Conservation (phyloP, 2,888 invertebrate species). For the Enchytraeus crypticus region DNA sequence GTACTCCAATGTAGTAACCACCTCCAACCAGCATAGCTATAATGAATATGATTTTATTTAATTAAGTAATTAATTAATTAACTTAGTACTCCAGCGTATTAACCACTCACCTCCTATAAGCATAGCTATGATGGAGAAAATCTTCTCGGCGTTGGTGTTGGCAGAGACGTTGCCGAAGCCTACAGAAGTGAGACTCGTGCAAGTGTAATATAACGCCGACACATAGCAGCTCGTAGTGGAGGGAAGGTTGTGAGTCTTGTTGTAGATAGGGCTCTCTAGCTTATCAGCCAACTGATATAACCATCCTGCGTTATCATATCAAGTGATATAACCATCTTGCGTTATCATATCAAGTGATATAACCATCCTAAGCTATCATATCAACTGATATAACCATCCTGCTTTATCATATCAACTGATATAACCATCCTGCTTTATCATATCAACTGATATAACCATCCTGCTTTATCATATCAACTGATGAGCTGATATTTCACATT, state of each 20-base stretch:
- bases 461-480: too few relatives aligned
- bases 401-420: too few relatives aligned
- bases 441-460: too few relatives aligned
- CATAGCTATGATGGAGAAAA: constrained; percentile 92
- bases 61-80: too few relatives aligned
- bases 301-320: too few relatives aligned
- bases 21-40: constrained; percentile 93
- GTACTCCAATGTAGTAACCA: constrained; percentile 49
- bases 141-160: constrained; percentile 85
- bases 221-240: constrained; percentile 68
- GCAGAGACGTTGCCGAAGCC: constrained; percentile 96
- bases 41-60: constrained; percentile 91
- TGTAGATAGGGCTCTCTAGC: constrained; percentile 64
- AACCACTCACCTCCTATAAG: constrained; percentile 76
- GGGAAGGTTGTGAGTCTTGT: constrained; percentile 65
- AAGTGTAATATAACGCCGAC: constrained; percentile 90
- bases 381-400: too few relatives aligned
- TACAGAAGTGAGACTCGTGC: constrained; percentile 87
- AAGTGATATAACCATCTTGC: too few relatives aligned
- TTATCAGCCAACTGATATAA: constrained; percentile 78
- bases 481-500: too few relatives aligned
- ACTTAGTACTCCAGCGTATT: too few relatives aligned
- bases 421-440: too few relatives aligned
- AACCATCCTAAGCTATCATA: too few relatives aligned
- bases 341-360: too few relatives aligned